A percentile compares a stretch with the other conserved stretches of the same genome.
Evolutionary conservation across 2,797 vertebrate species (phyloP).

Genomic region (Poecilia picta): DNA sequence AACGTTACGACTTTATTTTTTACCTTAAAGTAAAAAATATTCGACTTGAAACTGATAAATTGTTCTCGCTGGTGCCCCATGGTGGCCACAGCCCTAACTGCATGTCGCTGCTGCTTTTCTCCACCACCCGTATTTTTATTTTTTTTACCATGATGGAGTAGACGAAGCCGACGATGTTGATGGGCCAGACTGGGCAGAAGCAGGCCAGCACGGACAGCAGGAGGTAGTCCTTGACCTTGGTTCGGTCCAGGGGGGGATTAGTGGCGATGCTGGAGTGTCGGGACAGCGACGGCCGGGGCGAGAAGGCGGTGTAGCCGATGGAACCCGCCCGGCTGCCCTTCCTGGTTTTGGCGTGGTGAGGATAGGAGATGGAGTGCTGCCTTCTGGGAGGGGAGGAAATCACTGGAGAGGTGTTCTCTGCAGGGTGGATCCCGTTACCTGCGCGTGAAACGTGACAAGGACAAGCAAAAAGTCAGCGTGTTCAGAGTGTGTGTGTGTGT

Average conservation of each 20-base stretch:
- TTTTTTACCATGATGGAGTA: conserved; percentile 91
- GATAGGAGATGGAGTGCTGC: conserved; percentile 80
- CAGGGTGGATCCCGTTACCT: conserved; percentile 75
- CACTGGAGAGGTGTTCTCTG: conserved; percentile 67
- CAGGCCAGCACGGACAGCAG: conserved; percentile 90
- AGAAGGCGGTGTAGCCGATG: conserved; percentile 83
- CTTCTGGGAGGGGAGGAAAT: conserved; percentile 79
- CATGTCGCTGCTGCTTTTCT: too few relatives aligned
- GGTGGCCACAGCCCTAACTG: too few relatives aligned
- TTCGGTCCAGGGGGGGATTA: conserved; percentile 82
- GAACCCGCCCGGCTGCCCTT: conserved; percentile 83
- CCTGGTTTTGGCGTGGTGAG: conserved; percentile 78
- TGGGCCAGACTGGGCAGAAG: conserved; percentile 94
- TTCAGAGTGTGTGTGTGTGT: background rate
- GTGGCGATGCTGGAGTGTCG: conserved; percentile 88
- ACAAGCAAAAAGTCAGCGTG: conserved; percentile 10
- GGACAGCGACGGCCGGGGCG: conserved; percentile 88
- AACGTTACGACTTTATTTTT: too few relatives aligned
- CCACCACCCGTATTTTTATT: too few relatives aligned
- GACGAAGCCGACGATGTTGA: conserved; percentile 94
- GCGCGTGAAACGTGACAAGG: conserved; percentile 36
- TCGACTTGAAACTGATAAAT: too few relatives aligned
- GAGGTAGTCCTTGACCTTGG: conserved; percentile 92
- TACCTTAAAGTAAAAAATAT: too few relatives aligned
- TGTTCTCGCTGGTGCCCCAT: too few relatives aligned